Conservation (phyloP, 1,140 invertebrate genomes). For the Parapsyche elsis region DNA sequence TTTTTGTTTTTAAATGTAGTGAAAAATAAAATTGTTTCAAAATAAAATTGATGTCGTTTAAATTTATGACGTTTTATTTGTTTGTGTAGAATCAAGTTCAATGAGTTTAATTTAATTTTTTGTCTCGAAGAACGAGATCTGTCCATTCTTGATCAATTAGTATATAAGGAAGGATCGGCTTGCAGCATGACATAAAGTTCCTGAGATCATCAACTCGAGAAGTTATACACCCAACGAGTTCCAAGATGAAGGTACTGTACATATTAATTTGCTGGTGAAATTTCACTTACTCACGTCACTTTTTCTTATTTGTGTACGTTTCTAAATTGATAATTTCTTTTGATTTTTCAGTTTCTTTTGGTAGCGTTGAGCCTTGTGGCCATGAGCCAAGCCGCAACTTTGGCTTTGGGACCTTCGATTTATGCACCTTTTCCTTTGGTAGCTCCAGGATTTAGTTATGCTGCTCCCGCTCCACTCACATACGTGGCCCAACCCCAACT, state of each 20-base stretch:
- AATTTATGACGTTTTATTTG: not conserved
- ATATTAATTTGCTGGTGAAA: too few species aligned
- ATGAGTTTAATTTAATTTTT: not conserved
- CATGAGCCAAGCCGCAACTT: conserved; percentile 40
- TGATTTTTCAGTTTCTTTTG: conserved; percentile 49
- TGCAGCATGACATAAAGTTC: not conserved
- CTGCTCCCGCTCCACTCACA: conserved; percentile 6
- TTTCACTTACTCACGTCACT: too few species aligned
- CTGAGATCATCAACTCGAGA: conserved; percentile 29
- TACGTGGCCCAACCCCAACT: conserved; percentile 4
- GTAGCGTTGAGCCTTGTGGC: conserved; percentile 54
- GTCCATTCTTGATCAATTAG: not conserved
- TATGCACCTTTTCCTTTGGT: conserved; percentile 23
- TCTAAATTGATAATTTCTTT: not conserved
- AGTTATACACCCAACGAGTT: conserved; percentile 49
- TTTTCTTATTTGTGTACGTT: too few species aligned
- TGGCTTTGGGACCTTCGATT: conserved; percentile 1
- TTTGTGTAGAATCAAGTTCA: not conserved
- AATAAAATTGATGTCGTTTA: too few species aligned
- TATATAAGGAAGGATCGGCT: not conserved
- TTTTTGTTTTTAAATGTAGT: too few species aligned
- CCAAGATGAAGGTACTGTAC: conserved; percentile 54
- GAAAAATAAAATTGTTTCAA: too few species aligned
- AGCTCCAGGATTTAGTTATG: not conserved
- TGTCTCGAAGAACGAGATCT: not conserved